A percentile compares a stretch with the other conserved stretches of the same genome.
Conservation (phyloP, 2,888 invertebrate genomes). For the Acleris sparsana region DNA sequence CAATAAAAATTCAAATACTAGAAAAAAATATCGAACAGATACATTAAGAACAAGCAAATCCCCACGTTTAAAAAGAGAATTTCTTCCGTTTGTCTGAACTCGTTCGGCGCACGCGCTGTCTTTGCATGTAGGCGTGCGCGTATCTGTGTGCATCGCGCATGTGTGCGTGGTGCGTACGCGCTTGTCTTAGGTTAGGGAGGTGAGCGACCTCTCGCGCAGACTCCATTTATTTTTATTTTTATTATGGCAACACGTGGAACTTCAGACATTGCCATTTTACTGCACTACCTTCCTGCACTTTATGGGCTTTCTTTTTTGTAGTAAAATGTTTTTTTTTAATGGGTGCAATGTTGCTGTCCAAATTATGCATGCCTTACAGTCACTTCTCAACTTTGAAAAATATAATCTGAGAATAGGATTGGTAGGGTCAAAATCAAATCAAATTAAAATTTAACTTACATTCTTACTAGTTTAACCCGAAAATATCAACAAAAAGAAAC, state of each 20-base stretch:
- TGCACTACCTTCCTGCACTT: conserved; percentile 65
- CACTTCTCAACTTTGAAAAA: background rate
- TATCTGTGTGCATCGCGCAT: conserved; percentile 51
- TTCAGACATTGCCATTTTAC: conserved; percentile 67
- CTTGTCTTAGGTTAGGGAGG: conserved; percentile 84
- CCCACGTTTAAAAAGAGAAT: conserved; percentile 76
- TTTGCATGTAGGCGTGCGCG: conserved; percentile 57
- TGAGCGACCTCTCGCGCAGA: conserved; percentile 80
- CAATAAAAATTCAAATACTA: background rate
- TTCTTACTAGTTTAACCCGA: no score
- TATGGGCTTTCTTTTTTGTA: conserved; percentile 5
- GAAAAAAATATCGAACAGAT: conserved; percentile 11
- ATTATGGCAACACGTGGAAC: conserved; percentile 78
- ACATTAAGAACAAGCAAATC: conserved; percentile 59
- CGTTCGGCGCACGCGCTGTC: conserved; percentile 77
- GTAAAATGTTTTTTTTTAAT: background rate
- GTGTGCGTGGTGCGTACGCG: conserved; percentile 65
- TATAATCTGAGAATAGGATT: background rate
- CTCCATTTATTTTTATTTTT: conserved; percentile 83
- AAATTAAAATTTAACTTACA: no score
- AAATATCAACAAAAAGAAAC: no score
- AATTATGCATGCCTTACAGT: background rate
- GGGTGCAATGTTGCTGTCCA: background rate
- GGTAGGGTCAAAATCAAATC: no score
- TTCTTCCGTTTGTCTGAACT: conserved; percentile 83